Base-by-base conservation (phyloP, 2,797 vertebrate species). In the Cephalopachus bancanus region DNA sequence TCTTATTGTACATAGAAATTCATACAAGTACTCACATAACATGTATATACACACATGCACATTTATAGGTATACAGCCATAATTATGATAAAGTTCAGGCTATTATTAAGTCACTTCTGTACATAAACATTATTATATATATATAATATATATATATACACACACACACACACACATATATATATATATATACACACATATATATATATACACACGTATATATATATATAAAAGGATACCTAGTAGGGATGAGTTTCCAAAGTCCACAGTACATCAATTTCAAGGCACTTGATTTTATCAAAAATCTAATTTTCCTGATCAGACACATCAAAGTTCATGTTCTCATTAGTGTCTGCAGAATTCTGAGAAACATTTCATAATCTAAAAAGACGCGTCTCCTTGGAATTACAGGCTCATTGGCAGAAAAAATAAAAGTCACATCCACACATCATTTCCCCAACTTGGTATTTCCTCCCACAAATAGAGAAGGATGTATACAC, bases 401-500 rank as follows among this genome's bases (percentile, higher is more conserved):
- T 37, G 88, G 64, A n/a, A 49, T 78, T 85, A 80, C 24, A 97
- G 5, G 75, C 89, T 74, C 67, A 71, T 17, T 15, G 60, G 49
- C 0, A 26, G 94, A 81, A 44, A 93, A 81, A 74, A 26, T 30
- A 1, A 3, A 83, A 80, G 15, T 22, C 51, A 75, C 51, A 26
- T n/a, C 51, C 51, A 81, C 2, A 8, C 59, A 60, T 8, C 49
- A 67, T 57, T 74, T 53, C 67, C 93, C 83, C 30, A 78, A 12
- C 59, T n/a, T 57, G 17, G 17, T 26, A 60, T 89, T 62, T 60
- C 57, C 20, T 64, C 89, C 74, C 85, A 8, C 91, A n/a, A 0
- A 24, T 5, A 60, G 20, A 15, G 49, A 49, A 69, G n/a, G 62
- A 86, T 71, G 74, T 33, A 16, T 55, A 94, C 96, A 98, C 99